Base-by-base conservation (phyloP, 92 coral and sea anemone genomes). In the Blastomussa wellsi region DNA sequence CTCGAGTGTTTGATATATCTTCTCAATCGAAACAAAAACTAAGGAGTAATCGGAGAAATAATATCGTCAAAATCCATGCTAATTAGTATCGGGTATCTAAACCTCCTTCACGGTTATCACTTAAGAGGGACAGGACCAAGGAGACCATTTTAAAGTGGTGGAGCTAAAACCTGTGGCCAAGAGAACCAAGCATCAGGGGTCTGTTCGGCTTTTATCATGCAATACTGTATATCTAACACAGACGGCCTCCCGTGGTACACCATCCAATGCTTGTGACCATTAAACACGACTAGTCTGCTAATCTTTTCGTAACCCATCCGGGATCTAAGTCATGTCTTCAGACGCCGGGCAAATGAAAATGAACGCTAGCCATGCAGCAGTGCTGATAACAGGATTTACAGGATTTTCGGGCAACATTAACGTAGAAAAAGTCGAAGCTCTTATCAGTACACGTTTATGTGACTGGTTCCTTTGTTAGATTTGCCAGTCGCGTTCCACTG, bases 291-390 rank as follows among this genome's bases (percentile, higher is more conserved):
- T 39, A 89, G 72, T 68, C 84, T 89, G 82, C 86, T 89, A 82
- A 84, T 79, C 70, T 88, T 49, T 44, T 88, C 69, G 36, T 88
- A 80, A 7, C 17, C 83, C 86, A 89, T 89, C 28, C 65, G 79
- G 28, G 88, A 89, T 68, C 88, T 69, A 35, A 88, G 85, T 81
- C 88, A 83, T 0, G 91, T 88, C 75, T 88, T 88, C 82, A 88
- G 64, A 14, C 85, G 91, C 8, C 83, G 74, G 17, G 86, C 83
- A 80, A 87, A 85, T n/a, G 86, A 87, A 37, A 87, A 87, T 32
- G 83, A 81, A 78, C 76, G 65, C 78, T 82, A 79, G 76, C 90
- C n/a, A n/a, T n/a, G n/a, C 82, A 59, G 82, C 82, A 73, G 90
- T 83, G 76, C 90, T 87, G 42, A 83, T 74, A 49, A 87, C 90